Percentiles rank a stretch among this genome's conserved stretches.
phyloP scores from a whole-genome alignment of 2,797 vertebrate genomes.

The Oceanodroma leucorhoa region DNA sequence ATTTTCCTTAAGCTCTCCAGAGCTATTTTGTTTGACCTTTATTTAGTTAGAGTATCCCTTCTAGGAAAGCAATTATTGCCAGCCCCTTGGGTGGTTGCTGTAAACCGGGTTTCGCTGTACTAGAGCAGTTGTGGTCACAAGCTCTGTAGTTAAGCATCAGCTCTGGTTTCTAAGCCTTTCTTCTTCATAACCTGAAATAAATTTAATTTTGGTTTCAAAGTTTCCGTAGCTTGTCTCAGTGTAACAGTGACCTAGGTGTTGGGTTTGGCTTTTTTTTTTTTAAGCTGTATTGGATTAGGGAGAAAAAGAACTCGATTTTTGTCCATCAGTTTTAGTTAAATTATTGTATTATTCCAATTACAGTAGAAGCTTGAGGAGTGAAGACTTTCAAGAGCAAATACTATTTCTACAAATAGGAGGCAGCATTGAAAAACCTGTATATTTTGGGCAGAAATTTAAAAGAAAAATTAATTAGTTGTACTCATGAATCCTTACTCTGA shows the following conservation, averaged over 20 bases:
- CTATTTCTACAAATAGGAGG: neutral
- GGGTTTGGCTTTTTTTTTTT: neutral
- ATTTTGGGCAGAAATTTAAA: neutral
- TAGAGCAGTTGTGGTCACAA: neutral
- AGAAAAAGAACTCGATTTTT: neutral
- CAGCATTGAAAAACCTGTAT: neutral
- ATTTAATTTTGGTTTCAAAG: neutral
- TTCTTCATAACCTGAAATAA: neutral
- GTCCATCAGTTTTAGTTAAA: neutral
- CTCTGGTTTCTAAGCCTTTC: neutral
- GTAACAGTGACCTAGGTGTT: neutral
- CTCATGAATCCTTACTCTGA: neutral
- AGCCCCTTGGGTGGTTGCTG: neutral
- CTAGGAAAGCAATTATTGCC: slow-evolving; percentile 11
- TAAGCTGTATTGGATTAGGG: neutral
- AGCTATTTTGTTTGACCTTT: neutral
- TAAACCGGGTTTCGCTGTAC: neutral
- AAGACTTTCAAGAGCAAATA: neutral
- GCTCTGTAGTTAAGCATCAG: slow-evolving; percentile 16
- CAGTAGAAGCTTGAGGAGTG: neutral
- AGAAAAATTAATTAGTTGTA: slow-evolving; percentile 25
- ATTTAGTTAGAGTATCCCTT: neutral
- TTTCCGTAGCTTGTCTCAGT: neutral
- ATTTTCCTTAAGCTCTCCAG: neutral
- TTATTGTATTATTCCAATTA: neutral